Percentiles rank a stretch among this genome's conserved stretches.
Conservation (phyloP, 2,113 vertebrate species). For the Dipodomys spectabilis region DNA sequence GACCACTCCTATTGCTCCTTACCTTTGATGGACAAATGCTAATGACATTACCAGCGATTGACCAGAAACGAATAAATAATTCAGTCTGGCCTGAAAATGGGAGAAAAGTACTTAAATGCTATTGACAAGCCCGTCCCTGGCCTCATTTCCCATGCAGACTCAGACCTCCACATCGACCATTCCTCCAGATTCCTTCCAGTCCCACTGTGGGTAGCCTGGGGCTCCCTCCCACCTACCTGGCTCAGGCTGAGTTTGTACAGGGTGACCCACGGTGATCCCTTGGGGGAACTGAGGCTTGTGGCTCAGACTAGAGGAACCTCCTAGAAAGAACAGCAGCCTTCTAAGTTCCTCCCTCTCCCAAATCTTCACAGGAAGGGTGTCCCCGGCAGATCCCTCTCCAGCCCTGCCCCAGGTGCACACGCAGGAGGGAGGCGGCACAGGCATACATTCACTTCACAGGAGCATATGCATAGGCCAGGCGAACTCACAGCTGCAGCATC, state of each 20-base stretch:
- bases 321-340: not conserved
- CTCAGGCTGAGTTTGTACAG: not conserved
- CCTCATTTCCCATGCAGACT: constrained; percentile 92
- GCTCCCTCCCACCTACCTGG: constrained; percentile 36
- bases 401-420: not conserved
- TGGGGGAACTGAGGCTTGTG: not conserved
- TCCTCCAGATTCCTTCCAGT: constrained; percentile 63
- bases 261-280: not conserved
- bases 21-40: constrained; percentile 90
- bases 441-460: not conserved
- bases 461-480: not conserved
- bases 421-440: not conserved
- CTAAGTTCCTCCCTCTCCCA: not conserved
- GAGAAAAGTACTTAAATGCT: constrained; percentile 97
- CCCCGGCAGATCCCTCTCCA: not conserved
- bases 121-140: constrained; percentile 94
- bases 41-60: constrained; percentile 95
- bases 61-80: constrained; percentile 95
- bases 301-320: not conserved
- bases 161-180: constrained; percentile 90
- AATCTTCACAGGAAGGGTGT: not conserved
- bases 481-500: constrained; percentile 53
- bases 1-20: constrained; percentile 54
- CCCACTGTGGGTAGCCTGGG: constrained; percentile 73
- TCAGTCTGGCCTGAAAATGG: constrained; percentile 91